phyloP scores from a whole-genome alignment of 1,140 invertebrate species.

The Solen grandis region DNA sequence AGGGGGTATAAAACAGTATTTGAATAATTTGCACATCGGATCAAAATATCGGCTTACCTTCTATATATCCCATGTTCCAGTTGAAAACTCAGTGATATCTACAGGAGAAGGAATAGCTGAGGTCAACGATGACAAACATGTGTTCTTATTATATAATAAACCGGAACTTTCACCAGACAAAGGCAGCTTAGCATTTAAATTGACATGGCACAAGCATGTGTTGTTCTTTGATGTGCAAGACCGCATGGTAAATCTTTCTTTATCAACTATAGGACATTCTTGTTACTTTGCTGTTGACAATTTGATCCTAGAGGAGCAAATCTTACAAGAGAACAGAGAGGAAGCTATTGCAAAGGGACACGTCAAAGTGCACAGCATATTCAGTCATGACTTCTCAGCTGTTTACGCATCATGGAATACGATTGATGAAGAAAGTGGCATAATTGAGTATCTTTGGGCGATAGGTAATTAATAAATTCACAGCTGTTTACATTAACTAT shows the following conservation, averaged over 20 bases:
- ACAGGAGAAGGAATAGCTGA: conserved; percentile 56
- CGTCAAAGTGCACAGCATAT: conserved; percentile 27
- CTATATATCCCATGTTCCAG: conserved; percentile 52
- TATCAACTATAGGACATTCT: no score
- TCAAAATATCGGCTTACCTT: conserved; percentile 52
- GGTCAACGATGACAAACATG: conserved; percentile 48
- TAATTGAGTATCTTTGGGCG: conserved; percentile 59
- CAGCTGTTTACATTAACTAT: conserved; percentile 20
- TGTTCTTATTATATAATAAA: conserved; percentile 60
- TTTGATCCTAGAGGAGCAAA: conserved; percentile 18
- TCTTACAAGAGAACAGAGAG: neutral
- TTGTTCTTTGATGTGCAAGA: conserved; percentile 48
- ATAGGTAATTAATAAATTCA: conserved; percentile 55
- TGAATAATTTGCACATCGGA: neutral
- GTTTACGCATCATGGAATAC: conserved; percentile 55
- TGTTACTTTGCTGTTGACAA: conserved; percentile 46
- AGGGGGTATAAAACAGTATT: conserved; percentile 45
- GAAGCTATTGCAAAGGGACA: neutral
- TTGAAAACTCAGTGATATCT: conserved; percentile 22
- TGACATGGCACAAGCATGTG: conserved; percentile 23
- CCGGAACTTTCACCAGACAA: no score
- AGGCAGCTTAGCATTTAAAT: neutral
- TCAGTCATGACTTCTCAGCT: conserved; percentile 51
- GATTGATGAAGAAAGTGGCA: conserved; percentile 50
- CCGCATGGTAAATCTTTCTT: no score